Conservation (phyloP, 1,140 invertebrate species). For the Bombus superbus region DNA sequence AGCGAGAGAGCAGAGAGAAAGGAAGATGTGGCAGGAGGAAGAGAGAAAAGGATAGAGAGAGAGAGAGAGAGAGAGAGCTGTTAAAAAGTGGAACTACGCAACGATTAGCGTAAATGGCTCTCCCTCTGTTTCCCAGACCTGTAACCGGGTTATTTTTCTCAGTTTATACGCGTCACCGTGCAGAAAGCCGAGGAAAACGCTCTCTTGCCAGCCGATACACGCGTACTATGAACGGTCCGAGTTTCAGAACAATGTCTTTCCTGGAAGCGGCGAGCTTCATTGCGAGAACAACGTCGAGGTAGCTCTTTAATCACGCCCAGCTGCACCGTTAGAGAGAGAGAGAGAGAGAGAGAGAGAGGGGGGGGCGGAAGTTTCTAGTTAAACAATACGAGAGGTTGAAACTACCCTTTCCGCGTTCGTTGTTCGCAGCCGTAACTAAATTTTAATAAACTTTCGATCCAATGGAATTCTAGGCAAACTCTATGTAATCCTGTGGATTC, state of each 20-base stretch:
- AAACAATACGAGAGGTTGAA: constrained; percentile 64
- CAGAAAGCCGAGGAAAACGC: background rate
- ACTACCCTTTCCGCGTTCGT: constrained; percentile 29
- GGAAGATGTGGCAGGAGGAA: background rate
- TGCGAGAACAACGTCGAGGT: constrained; percentile 59
- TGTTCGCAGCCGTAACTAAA: constrained; percentile 40
- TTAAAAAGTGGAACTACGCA: constrained; percentile 56
- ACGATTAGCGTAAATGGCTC: constrained; percentile 55
- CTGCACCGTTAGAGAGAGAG: background rate
- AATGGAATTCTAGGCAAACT: constrained; percentile 28
- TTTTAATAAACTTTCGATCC: constrained; percentile 58
- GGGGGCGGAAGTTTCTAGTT: constrained; percentile 50
- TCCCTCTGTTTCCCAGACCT: background rate
- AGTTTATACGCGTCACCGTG: constrained; percentile 31
- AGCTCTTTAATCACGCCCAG: constrained; percentile 64
- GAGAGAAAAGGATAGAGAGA: too few species aligned
- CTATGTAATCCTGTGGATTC: constrained; percentile 27
- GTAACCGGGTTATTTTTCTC: constrained; percentile 60
- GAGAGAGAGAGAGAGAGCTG: background rate
- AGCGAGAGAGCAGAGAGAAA: background rate
- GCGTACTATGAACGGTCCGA: constrained; percentile 30
- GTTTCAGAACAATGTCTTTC: constrained; percentile 63
- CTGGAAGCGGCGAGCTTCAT: constrained; percentile 61
- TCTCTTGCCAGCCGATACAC: constrained; percentile 54
- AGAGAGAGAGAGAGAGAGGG: background rate